phyloP scores from a whole-genome alignment of 2,888 invertebrate genomes.

The Drosophila recens region DNA sequence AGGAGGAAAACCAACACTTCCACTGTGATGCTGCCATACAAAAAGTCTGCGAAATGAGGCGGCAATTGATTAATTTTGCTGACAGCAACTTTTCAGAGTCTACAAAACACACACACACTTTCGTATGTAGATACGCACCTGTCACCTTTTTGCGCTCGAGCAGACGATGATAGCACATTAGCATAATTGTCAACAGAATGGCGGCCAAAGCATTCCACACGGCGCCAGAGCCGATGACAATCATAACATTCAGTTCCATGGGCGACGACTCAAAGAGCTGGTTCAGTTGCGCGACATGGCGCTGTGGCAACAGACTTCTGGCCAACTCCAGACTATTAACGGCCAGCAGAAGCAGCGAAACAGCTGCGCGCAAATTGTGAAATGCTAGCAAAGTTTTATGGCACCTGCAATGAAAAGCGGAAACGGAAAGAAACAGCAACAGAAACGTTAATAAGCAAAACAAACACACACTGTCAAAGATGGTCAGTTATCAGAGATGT shows the following conservation, averaged over 20 bases:
- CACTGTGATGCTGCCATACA: constrained; percentile 75
- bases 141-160: constrained; percentile 82
- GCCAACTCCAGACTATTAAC: constrained; percentile 83
- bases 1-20: constrained; percentile 73
- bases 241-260: constrained; percentile 65
- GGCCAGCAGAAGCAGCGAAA: constrained; percentile 80
- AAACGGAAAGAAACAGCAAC: constrained; percentile 31
- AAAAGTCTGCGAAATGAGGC: constrained; percentile 67
- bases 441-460: constrained; percentile 13
- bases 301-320: constrained; percentile 78
- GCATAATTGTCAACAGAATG: constrained; percentile 78
- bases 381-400: constrained; percentile 83
- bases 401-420: constrained; percentile 66
- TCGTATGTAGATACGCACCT: constrained; percentile 69
- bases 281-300: constrained; percentile 46
- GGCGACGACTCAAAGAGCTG: constrained; percentile 52
- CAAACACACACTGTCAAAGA: constrained; percentile 5
- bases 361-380: constrained; percentile 84
- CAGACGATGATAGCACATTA: constrained; percentile 83
- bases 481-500: constrained; percentile 8
- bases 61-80: constrained; percentile 51
- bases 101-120: constrained; percentile 2
- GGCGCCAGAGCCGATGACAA: constrained; percentile 75
- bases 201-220: constrained; percentile 81
- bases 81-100: constrained; percentile 38